phyloP scores from a whole-genome alignment of 2,797 vertebrate species.

The Phaenicophaeus curvirostris region DNA sequence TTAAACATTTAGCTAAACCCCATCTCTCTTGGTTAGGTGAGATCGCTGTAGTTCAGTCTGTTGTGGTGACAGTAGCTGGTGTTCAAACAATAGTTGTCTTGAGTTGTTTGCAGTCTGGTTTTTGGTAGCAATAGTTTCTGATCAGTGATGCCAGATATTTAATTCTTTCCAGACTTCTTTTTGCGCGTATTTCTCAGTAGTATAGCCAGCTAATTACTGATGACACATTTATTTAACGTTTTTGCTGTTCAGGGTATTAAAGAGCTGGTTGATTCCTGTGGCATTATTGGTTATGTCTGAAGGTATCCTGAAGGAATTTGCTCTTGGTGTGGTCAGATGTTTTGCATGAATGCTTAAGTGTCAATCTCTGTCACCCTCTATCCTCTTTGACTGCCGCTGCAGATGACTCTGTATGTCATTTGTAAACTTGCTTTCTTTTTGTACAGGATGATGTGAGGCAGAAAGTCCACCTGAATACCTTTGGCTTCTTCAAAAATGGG shows the following conservation, averaged over 20 bases:
- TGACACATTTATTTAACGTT: not conserved
- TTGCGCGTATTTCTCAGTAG: not conserved
- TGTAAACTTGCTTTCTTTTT: not conserved
- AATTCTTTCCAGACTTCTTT: not conserved
- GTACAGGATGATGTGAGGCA: constrained; percentile 83
- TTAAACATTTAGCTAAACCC: not conserved
- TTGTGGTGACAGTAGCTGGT: not conserved
- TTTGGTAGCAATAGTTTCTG: not conserved
- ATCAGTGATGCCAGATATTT: not conserved
- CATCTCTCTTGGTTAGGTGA: not conserved
- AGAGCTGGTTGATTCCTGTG: not conserved
- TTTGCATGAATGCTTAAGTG: not conserved
- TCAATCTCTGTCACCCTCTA: not conserved
- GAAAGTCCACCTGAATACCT: constrained; percentile 87
- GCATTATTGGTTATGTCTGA: not conserved
- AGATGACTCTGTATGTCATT: not conserved
- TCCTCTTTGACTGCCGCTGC: not conserved
- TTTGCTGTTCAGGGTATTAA: not conserved
- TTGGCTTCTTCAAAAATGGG: constrained; percentile 86
- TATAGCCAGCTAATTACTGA: not conserved
- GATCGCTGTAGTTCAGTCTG: not conserved
- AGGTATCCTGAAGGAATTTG: not conserved
- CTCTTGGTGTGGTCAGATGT: not conserved
- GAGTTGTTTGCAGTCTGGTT: not conserved
- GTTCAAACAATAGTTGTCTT: not conserved